These are phyloP conservation scores for Lipophrys pholis DNA, from an alignment of 2,113 vertebrate species.

Conservation along the genomic window DNA sequence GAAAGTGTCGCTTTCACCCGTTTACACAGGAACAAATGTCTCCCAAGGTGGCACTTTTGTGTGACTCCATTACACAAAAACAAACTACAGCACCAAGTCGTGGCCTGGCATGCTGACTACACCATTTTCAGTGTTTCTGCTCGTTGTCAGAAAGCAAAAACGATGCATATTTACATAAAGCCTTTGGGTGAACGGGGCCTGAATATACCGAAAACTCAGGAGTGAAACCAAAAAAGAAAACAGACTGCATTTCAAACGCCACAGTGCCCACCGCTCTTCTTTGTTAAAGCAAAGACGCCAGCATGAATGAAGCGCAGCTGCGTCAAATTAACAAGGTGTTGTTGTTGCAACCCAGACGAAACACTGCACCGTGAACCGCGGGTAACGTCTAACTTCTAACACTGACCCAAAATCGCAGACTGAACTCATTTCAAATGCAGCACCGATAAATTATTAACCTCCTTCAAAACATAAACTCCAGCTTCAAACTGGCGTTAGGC, in stretches of 20 bases:
- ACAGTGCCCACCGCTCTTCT: neutral
- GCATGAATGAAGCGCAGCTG: neutral
- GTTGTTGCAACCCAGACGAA: constrained; percentile 8
- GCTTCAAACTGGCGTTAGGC: neutral
- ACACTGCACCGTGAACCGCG: neutral
- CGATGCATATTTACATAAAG: no score
- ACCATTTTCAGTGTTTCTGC: no score
- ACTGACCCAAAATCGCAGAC: constrained; percentile 28
- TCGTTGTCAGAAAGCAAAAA: no score
- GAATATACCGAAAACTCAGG: no score
- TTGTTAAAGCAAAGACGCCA: neutral
- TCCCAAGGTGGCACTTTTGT: no score
- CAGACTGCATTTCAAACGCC: neutral
- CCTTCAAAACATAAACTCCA: neutral
- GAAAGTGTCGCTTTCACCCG: no score
- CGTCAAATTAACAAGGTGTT: constrained; percentile 10
- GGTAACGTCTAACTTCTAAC: neutral
- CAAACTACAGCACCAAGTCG: no score
- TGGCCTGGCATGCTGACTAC: no score
- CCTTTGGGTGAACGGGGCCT: no score
- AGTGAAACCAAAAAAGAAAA: no score
- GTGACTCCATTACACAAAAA: no score
- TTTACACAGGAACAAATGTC: no score
- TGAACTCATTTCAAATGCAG: constrained; percentile 24
- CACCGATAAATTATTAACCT: constrained; percentile 11